Evolutionary conservation across 1,140 invertebrate species (phyloP), one percentile per base, ranked within the genome.

Genomic region (Hetaerina americana): DNA sequence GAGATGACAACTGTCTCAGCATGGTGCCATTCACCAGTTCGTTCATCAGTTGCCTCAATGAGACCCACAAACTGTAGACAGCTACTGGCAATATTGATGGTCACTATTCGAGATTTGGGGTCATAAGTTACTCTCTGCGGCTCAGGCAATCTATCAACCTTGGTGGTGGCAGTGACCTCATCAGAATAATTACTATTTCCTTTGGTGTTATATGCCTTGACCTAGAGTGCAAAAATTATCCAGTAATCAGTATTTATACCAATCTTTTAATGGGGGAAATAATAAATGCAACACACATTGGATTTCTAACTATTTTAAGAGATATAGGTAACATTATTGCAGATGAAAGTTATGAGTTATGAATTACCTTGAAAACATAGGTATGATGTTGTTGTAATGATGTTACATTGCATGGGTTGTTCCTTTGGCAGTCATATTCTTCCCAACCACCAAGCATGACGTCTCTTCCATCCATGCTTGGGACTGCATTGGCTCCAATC

Each of bases 341-440:
- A n/a, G n/a, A n/a, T n/a, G n/a, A n/a, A n/a, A n/a, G n/a, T n/a
- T n/a, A n/a, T n/a, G n/a, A n/a, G n/a, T n/a, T n/a, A n/a, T n/a
- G n/a, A n/a, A n/a, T 78, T 77, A 85, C 87, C 83, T 92, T 92
- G 78, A 94, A 93, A 0, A 87, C 82, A 77, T 94, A 95, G 8
- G 85, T 87, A 76, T 91, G 90, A 77, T 94, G 91, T 76, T 95
- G 92, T 10, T 93, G 90, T 0, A 96, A 81, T 26, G 87, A 83
- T 0, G 89, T 90, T 0, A 96, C 89, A 77, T 94, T 94, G 79
- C 95, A 97, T 0, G 93, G 93, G 76, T 94, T 93, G 27, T 88
- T 87, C 22, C 87, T 83, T 29, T 91, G 88, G 77, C 94, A 97
- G 75, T 95, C 91, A 66, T 90, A 86, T 77, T 94, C 92, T 73